Conservation (phyloP, 1,140 invertebrate genomes). For the Papilio dardanus region DNA sequence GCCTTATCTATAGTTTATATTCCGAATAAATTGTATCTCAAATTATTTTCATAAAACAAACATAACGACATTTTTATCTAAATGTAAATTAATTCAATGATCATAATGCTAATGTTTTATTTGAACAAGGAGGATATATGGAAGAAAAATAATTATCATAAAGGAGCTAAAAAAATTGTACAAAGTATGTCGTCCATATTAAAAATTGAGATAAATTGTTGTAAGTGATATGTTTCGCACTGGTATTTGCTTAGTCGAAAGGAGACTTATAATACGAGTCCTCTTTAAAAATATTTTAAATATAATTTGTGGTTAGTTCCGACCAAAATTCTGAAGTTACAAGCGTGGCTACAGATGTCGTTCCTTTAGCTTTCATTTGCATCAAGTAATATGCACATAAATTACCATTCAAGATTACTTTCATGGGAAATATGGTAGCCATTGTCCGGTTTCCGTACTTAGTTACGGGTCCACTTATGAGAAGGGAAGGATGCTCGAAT, state of each 20-base stretch:
- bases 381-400: constrained; percentile 32
- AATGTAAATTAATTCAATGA: background rate
- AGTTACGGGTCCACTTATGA: constrained; percentile 6
- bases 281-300: background rate
- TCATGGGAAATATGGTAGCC: constrained; percentile 22
- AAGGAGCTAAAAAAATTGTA: no score
- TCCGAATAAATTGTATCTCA: constrained; percentile 5
- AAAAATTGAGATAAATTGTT: no score
- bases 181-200: no score
- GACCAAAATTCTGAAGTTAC: background rate
- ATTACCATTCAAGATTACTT: constrained; percentile 30
- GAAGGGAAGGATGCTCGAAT: background rate
- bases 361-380: constrained; percentile 20
- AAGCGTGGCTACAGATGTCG: background rate
- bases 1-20: constrained; percentile 1
- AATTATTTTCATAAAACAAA: background rate
- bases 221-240: no score
- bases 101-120: background rate
- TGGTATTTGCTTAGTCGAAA: no score
- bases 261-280: no score
- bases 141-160: background rate
- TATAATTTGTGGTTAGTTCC: background rate
- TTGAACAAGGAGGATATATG: background rate
- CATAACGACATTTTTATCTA: background rate
- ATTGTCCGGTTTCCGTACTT: constrained; percentile 24